Base-by-base conservation (phyloP, 2,888 invertebrate species). In the Rhaphigaster nebulosa region DNA sequence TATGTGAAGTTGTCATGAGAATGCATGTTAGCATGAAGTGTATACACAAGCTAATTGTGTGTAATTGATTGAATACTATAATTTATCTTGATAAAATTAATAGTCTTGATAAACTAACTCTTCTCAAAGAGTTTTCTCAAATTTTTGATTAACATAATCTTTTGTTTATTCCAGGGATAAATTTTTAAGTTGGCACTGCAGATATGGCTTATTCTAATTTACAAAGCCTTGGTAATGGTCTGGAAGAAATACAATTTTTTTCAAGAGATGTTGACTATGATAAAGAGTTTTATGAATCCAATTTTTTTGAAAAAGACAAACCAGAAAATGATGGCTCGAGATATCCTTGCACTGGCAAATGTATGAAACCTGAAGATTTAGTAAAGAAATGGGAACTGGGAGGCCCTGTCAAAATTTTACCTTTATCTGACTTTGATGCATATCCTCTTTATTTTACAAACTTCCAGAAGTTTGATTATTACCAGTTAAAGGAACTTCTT, bases 231-330 rank as follows among this genome's bases (percentile, higher is more conserved):
- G 84, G 84, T 26, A 84, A 84, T 84, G 45, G 45, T 26, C 84
- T 84, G 45, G 45, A 84, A 45, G 84, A 84, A 50, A 84, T 84
- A 15, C 0, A 84, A n/a, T 84, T 84, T n/a, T 84, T 84, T 84
- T 84, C 84, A 23, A 84, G n/a, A 84, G 84, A 84, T 45, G 6
- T 84, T 84, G 84, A 84, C 84, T 84, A 84, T n/a, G 84, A 84
- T 15, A 84, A 45, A 50, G 41, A 45, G 13, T 41, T 45, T 0
- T 84, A 84, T 23, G 45, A 84, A 45, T 26, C 84, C 13, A 10
- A 45, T 84, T 26, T 84, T n/a, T 50, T 84, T 45, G 45, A 15
- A 45, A n/a, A 84, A n/a, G 84, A 84, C 3, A 10, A 84, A 20
- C 1, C 1, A 84, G 80, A 26, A 41, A 45, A 34, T 2, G 45